phyloP scores from a whole-genome alignment of 1,140 invertebrate species.

The Littorina saxatilis region DNA sequence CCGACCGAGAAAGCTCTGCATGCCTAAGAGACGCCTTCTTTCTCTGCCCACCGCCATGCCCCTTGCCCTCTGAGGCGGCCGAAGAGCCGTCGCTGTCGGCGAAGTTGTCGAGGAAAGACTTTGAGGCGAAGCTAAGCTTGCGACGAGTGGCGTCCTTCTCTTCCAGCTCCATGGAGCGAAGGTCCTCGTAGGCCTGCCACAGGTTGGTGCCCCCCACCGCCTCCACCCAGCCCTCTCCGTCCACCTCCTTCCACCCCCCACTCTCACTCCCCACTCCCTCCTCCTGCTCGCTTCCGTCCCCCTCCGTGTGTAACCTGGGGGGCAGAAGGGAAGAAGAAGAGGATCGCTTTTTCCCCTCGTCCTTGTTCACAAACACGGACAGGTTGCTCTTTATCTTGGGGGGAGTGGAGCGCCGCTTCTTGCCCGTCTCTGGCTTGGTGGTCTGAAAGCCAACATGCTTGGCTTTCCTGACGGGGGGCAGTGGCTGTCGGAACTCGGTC shows the following conservation, averaged over 20 bases:
- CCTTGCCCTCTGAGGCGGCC: not conserved
- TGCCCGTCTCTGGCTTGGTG: not conserved
- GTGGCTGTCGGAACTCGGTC: slow-evolving; percentile 3
- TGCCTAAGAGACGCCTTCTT: too few species aligned
- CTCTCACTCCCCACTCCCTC: not conserved
- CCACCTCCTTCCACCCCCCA: slow-evolving; percentile 28
- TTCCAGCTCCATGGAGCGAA: not conserved
- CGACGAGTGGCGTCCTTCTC: not conserved
- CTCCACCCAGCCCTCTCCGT: not conserved
- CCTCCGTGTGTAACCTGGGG: slow-evolving; percentile 10
- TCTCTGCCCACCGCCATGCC: too few species aligned
- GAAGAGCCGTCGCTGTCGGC: slow-evolving; percentile 6
- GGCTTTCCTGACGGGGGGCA: not conserved
- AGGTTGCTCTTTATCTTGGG: not conserved
- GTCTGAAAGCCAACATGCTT: not conserved
- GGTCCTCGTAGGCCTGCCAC: slow-evolving; percentile 28
- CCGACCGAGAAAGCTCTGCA: too few species aligned
- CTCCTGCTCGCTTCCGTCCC: not conserved
- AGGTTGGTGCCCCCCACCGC: slow-evolving; percentile 26
- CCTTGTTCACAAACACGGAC: not conserved
- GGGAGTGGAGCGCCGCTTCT: not conserved
- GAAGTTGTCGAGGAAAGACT: not conserved
- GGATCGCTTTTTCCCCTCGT: not conserved
- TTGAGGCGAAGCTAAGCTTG: not conserved
- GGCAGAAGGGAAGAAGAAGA: not conserved